These are phyloP conservation scores for Xiphydria camelus DNA, from an alignment of 2,888 invertebrate species.

Conservation along the genomic window DNA sequence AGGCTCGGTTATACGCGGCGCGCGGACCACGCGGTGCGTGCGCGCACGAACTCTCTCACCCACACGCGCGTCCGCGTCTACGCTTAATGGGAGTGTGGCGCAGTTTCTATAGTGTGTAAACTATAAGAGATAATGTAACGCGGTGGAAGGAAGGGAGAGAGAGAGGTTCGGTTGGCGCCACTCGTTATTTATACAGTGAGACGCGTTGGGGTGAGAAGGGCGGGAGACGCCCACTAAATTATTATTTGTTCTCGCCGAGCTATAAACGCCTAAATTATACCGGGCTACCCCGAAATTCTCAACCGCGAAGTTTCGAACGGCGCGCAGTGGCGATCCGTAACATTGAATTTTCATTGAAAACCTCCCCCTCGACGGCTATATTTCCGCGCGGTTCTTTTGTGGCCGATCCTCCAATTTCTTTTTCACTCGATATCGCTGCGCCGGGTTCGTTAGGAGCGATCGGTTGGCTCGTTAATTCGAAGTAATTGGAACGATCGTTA, in stretches of 20 bases:
- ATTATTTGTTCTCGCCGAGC: constrained; percentile 56
- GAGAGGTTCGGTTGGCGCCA: constrained; percentile 54
- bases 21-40: constrained; percentile 14
- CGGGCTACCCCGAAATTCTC: constrained; percentile 41
- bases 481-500: no score
- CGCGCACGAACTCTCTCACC: constrained; percentile 9
- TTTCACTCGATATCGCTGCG: no score
- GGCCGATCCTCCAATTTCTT: no score
- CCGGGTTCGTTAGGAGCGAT: no score
- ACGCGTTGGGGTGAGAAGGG: constrained; percentile 11
- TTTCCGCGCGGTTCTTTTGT: no score
- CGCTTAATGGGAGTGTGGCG: constrained; percentile 7
- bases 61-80: constrained; percentile 14
- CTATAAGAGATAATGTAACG: constrained; percentile 42
- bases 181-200: constrained; percentile 54
- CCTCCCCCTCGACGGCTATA: no score
- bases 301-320: constrained; percentile 34
- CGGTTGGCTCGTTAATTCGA: no score
- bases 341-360: no score
- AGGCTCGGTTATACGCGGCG: constrained; percentile 18
- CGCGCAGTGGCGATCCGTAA: no score
- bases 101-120: constrained; percentile 31
- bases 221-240: constrained; percentile 53
- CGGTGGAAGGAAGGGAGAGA: no score
- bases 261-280: constrained; percentile 56